Base-by-base conservation (phyloP, 2,797 vertebrate species). In the Selene dorsalis region DNA sequence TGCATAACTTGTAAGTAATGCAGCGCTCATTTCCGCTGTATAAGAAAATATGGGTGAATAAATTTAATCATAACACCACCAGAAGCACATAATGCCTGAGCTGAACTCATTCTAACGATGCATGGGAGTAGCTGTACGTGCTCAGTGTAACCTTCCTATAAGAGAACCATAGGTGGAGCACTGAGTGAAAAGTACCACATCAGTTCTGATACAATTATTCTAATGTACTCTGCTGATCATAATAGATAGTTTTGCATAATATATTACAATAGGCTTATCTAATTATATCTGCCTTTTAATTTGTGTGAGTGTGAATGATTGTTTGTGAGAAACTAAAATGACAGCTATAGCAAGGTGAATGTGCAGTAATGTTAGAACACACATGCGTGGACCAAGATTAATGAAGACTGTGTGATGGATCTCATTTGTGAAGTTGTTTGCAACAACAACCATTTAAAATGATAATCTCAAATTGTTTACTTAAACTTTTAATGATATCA, bases 61-160 rank as follows among this genome's bases (percentile, higher is more conserved):
- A n/a, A 72, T 66, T 39, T 4, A 57, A 58, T 79, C 32, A 52
- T 65, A 52, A 72, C 35, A 43, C 59, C 59, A 62, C 22, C 59
- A 62, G 22, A 39, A 62, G 14, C 16, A n/a, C 62, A 53, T 55
- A 71, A 56, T 48, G 16, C 41, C 2, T 39, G 30, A 66, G 66
- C 55, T 75, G 66, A 77, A 60, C 55, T 65, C 58, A 32, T 18
- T 7, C 47, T 71, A 65, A 77, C 73, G 66, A 71, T 67, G 47
- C 76, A 41, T 32, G 20, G 26, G 18, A 69, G 53, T 28, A 67
- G 26, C 43, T 38, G 9, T 22, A 26, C 66, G 22, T 14, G 55
- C n/a, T 53, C 62, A 53, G 13, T 72, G 26, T 52, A 38, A 72
- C 38, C 10, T 39, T 74, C 17, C 13, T 32, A 32, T 62, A 43